Conservation (phyloP, 2,888 invertebrate species). For the Thumatha senex region DNA sequence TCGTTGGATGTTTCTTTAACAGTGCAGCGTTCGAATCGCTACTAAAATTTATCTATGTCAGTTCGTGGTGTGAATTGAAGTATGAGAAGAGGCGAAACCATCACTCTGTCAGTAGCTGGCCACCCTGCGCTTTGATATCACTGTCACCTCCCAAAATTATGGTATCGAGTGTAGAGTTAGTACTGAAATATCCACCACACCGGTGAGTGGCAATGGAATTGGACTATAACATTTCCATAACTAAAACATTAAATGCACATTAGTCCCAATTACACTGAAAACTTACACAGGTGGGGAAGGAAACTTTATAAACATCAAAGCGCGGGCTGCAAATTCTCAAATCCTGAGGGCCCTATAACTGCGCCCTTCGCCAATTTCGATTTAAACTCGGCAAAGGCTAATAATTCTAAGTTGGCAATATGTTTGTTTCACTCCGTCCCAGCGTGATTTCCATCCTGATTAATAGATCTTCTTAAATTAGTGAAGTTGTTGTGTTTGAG, state of each 20-base stretch:
- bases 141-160: too few relatives aligned
- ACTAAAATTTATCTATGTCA: too few relatives aligned
- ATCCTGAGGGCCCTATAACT: slow-evolving; percentile 56
- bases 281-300: slow-evolving; percentile 38
- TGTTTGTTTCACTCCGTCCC: slow-evolving; percentile 40
- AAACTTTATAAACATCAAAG: slow-evolving; percentile 50
- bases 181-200: too few relatives aligned
- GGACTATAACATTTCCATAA: slow-evolving; percentile 11
- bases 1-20: too few relatives aligned
- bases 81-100: too few relatives aligned
- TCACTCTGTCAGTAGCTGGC: too few relatives aligned
- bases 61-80: too few relatives aligned
- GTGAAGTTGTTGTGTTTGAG: slow-evolving; percentile 24
- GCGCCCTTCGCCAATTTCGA: slow-evolving; percentile 54
- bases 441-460: slow-evolving; percentile 38
- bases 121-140: too few relatives aligned
- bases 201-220: neutral
- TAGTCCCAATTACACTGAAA: slow-evolving; percentile 44
- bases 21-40: too few relatives aligned
- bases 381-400: slow-evolving; percentile 52
- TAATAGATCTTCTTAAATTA: slow-evolving; percentile 38
- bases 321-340: slow-evolving; percentile 57
- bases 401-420: slow-evolving; percentile 60
- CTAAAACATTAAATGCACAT: slow-evolving; percentile 36
- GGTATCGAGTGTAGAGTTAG: too few relatives aligned